Conservation (phyloP, 2,113 vertebrate genomes). For the Percina caprodes region DNA sequence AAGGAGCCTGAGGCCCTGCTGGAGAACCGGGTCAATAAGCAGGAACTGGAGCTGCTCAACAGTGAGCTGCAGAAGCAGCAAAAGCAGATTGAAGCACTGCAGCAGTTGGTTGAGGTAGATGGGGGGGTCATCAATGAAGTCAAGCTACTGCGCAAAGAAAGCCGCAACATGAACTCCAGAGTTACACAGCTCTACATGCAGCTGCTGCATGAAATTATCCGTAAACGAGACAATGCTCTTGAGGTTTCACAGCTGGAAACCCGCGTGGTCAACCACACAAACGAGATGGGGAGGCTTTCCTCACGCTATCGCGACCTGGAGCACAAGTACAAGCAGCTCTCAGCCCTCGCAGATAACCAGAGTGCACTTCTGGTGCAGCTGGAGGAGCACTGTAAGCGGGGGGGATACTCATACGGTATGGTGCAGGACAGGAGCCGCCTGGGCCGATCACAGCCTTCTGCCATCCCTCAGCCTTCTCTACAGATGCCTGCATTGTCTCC, state of each 20-base stretch:
- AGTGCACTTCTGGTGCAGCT: constrained; percentile 89
- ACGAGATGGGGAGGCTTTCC: constrained; percentile 90
- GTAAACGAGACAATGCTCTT: constrained; percentile 92
- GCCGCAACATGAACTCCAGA: constrained; percentile 95
- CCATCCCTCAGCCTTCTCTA: constrained; percentile 70
- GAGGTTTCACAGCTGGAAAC: constrained; percentile 94
- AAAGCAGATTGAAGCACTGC: constrained; percentile 91
- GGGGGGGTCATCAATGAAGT: constrained; percentile 95
- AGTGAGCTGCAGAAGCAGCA: constrained; percentile 93
- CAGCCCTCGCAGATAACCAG: constrained; percentile 90
- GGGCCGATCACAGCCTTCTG: constrained; percentile 72
- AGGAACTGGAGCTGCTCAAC: constrained; percentile 93
- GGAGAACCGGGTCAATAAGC: constrained; percentile 91
- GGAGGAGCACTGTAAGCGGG: constrained; percentile 88
- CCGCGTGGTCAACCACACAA: constrained; percentile 92
- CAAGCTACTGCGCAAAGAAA: constrained; percentile 94
- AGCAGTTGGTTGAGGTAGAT: constrained; percentile 94
- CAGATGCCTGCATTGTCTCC: constrained; percentile 69
- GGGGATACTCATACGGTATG: background rate
- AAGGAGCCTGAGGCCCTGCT: constrained; percentile 89
- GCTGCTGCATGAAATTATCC: constrained; percentile 94
- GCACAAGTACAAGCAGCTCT: constrained; percentile 93
- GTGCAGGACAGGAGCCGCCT: constrained; percentile 58
- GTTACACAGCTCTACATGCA: constrained; percentile 97
- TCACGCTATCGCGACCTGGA: constrained; percentile 92